Evolutionary conservation across 2,113 vertebrate species (phyloP).

Genomic region (Monarcha castaneiventris): DNA sequence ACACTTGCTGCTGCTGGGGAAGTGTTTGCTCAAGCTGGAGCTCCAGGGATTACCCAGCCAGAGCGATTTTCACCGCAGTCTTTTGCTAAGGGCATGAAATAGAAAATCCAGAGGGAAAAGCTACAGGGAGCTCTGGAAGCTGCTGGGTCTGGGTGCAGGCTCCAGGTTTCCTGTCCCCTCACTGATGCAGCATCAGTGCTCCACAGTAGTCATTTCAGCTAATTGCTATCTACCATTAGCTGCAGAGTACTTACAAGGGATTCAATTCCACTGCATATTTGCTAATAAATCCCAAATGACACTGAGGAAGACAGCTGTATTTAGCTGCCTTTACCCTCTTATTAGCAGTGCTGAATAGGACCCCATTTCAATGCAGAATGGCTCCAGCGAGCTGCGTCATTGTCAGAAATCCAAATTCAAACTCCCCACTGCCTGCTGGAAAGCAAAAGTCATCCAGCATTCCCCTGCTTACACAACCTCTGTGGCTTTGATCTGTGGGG

Average conservation of each 20-base stretch:
- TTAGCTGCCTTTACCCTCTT: slow-evolving; percentile 59
- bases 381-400: slow-evolving; percentile 10
- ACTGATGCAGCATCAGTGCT: slow-evolving; percentile 2
- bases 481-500: neutral
- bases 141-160: neutral
- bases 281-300: slow-evolving; percentile 63
- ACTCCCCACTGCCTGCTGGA: neutral
- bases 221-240: slow-evolving; percentile 62
- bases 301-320: slow-evolving; percentile 50
- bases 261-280: slow-evolving; percentile 63
- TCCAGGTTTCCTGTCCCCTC: slow-evolving; percentile 25
- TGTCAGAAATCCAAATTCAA: slow-evolving; percentile 1
- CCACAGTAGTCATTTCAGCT: slow-evolving; percentile 53
- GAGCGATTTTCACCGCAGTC: neutral
- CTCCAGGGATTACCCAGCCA: neutral
- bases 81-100: neutral
- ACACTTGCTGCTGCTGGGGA: neutral
- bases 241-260: slow-evolving; percentile 51
- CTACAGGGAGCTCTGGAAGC: neutral
- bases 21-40: neutral
- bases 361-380: slow-evolving; percentile 24
- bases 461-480: neutral
- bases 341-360: slow-evolving; percentile 51
- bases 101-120: neutral
- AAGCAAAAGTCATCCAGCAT: slow-evolving; percentile 17